Evolutionary conservation across 2,113 vertebrate genomes (phyloP).

Genomic region (Oreochromis aureus): DNA sequence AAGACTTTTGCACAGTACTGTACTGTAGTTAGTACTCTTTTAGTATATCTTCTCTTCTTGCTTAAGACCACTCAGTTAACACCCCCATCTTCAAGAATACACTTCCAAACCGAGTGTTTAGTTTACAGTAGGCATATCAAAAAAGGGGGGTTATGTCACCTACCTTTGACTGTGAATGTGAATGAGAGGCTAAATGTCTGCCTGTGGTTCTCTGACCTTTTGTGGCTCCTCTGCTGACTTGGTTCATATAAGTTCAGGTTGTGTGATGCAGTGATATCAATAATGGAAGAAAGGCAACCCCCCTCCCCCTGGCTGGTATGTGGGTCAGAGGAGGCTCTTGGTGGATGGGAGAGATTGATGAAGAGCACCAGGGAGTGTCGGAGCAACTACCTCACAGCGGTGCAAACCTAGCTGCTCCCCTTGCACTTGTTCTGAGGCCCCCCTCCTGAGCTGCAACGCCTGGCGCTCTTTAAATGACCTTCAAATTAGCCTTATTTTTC

Average conservation of each 20-base stretch:
- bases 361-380: constrained; percentile 66
- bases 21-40: neutral
- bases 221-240: constrained; percentile 56
- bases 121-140: neutral
- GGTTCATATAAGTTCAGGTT: constrained; percentile 54
- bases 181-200: constrained; percentile 59
- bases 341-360: constrained; percentile 75
- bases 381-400: constrained; percentile 52
- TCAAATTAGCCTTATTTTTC: constrained; percentile 73
- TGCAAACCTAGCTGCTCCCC: constrained; percentile 44
- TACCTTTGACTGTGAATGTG: constrained; percentile 24
- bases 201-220: constrained; percentile 67
- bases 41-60: neutral
- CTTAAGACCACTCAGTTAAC: neutral
- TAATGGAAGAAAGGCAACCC: constrained; percentile 71
- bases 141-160: neutral
- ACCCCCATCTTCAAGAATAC: neutral
- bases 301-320: constrained; percentile 62
- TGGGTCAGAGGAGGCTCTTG: constrained; percentile 75
- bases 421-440: constrained; percentile 53
- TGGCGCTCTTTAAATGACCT: constrained; percentile 75
- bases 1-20: neutral
- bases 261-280: constrained; percentile 74
- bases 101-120: neutral
- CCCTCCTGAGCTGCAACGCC: constrained; percentile 60